Conservation (phyloP, 2,113 vertebrate genomes). For the Atrichornis clamosus region DNA sequence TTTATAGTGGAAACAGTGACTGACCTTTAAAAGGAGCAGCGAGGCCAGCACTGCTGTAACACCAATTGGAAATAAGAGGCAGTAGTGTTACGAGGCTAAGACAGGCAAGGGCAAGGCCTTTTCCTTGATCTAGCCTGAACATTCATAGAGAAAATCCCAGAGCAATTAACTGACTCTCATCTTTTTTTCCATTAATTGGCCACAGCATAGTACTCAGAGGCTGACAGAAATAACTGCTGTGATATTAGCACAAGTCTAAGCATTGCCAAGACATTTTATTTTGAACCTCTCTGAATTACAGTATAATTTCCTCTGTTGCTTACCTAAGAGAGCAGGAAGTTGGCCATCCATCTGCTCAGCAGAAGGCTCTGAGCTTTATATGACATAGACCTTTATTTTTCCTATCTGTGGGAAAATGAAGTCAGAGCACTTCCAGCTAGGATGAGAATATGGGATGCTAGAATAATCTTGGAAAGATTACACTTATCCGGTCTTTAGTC, state of each 20-base stretch:
- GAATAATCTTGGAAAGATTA: background rate
- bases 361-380: background rate
- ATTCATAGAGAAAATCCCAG: conserved; percentile 6
- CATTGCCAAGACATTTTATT: conserved; percentile 27
- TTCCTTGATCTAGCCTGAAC: background rate
- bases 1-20: conserved; percentile 61
- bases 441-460: background rate
- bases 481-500: background rate
- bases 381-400: background rate
- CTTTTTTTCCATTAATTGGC: conserved; percentile 39
- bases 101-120: background rate
- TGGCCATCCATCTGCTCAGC: background rate
- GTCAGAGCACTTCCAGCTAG: background rate
- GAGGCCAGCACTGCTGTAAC: conserved; percentile 5
- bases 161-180: background rate
- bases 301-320: conserved; percentile 46
- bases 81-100: background rate
- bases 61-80: conserved; percentile 11
- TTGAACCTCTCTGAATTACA: conserved; percentile 6
- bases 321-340: conserved; percentile 31
- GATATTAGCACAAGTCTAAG: background rate
- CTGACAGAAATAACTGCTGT: conserved; percentile 35
- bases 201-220: background rate
- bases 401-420: conserved; percentile 8
- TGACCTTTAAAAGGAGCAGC: background rate